These are phyloP conservation scores for Bradynema listronoti DNA, from an alignment of 1,140 invertebrate species.

Conservation along the genomic window DNA sequence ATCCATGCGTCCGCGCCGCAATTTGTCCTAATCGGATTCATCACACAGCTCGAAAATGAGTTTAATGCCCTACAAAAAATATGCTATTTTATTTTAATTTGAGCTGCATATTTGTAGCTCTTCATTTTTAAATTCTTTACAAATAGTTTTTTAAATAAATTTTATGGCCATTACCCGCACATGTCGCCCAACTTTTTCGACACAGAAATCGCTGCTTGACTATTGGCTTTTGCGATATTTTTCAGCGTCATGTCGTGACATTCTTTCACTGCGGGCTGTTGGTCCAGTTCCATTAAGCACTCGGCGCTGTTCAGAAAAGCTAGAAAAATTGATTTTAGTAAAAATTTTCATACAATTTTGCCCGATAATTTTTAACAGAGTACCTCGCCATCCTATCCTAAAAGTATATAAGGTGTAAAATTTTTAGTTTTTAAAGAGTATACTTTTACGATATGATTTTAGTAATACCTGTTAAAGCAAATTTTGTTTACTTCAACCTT, in stretches of 20 bases:
- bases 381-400: too few species aligned
- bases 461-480: slow-evolving; percentile 3
- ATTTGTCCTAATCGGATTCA: slow-evolving; percentile 44
- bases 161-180: slow-evolving; percentile 40
- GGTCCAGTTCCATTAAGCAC: slow-evolving; percentile 56
- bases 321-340: slow-evolving; percentile 23
- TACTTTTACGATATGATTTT: slow-evolving; percentile 1
- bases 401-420: too few species aligned
- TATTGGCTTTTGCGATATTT: slow-evolving; percentile 55
- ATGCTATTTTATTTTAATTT: slow-evolving; percentile 4
- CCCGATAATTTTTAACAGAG: too few species aligned
- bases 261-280: slow-evolving; percentile 45
- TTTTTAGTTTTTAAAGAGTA: slow-evolving; percentile 2
- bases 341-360: slow-evolving; percentile 11
- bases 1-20: slow-evolving; percentile 50
- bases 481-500: too few species aligned
- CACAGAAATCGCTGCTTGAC: slow-evolving; percentile 40
- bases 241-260: slow-evolving; percentile 54
- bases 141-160: too few species aligned
- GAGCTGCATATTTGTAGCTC: slow-evolving; percentile 6
- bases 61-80: slow-evolving; percentile 48
- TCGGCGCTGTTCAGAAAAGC: slow-evolving; percentile 55
- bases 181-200: slow-evolving; percentile 47
- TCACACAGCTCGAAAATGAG: slow-evolving; percentile 53
- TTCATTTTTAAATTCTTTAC: too few species aligned